These are phyloP conservation scores for Drosophila busckii DNA, from an alignment of 1,140 invertebrate genomes.

Conservation along the genomic window DNA sequence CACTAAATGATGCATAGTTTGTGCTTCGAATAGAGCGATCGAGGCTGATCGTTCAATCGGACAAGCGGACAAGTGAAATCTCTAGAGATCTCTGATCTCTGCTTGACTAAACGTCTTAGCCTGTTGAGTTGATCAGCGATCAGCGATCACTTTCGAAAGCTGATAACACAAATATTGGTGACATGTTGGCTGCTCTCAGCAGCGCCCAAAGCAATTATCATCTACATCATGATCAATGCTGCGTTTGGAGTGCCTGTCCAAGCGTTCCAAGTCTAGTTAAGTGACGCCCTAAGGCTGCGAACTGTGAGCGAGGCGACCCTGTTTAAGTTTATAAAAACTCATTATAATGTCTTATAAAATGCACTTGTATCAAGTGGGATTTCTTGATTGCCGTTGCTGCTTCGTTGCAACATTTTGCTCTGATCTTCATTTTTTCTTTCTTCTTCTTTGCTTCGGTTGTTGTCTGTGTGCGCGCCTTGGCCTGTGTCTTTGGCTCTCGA, in stretches of 20 bases:
- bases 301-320: slow-evolving; percentile 41
- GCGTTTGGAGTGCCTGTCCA: slow-evolving; percentile 44
- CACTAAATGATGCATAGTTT: slow-evolving; percentile 73
- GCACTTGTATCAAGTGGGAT: slow-evolving; percentile 77
- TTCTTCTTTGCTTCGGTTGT: slow-evolving; percentile 2
- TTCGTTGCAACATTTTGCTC: slow-evolving; percentile 5
- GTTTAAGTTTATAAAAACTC: slow-evolving; percentile 78
- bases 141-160: slow-evolving; percentile 30
- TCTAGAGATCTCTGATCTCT: neutral
- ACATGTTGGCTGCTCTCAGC: slow-evolving; percentile 41
- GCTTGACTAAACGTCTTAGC: slow-evolving; percentile 10
- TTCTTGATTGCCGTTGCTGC: slow-evolving; percentile 62
- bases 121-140: slow-evolving; percentile 7
- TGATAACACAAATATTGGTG: slow-evolving; percentile 37
- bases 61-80: slow-evolving; percentile 47
- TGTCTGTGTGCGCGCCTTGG: slow-evolving; percentile 6
- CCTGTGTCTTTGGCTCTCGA: slow-evolving; percentile 14
- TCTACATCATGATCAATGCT: slow-evolving; percentile 50
- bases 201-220: slow-evolving; percentile 60
- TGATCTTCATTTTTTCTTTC: slow-evolving; percentile 24
- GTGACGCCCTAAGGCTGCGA: slow-evolving; percentile 65
- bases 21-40: too few relatives aligned
- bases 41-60: slow-evolving; percentile 8
- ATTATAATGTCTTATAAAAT: slow-evolving; percentile 78
- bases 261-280: slow-evolving; percentile 65